These are phyloP conservation scores for Nemotelus nigrinus DNA, from an alignment of 2,888 invertebrate species.

Conservation along the genomic window DNA sequence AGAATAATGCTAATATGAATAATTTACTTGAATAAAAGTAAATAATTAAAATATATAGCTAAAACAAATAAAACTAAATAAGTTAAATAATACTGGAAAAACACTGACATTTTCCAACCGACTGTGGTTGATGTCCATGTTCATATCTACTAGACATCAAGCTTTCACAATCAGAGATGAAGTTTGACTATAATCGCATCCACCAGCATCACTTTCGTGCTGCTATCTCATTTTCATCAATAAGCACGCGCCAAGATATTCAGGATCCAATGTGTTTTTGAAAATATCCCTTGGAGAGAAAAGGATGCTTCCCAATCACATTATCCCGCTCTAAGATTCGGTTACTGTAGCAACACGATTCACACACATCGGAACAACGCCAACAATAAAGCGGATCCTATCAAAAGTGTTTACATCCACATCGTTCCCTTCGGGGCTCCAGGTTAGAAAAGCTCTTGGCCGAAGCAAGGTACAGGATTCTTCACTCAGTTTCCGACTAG, in stretches of 20 bases:
- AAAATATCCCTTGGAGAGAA: constrained; percentile 13
- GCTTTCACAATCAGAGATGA: background rate
- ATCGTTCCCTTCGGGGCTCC: background rate
- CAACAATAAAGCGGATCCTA: background rate
- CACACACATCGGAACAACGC: background rate
- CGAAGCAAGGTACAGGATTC: constrained; percentile 18
- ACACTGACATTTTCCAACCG: too few species aligned
- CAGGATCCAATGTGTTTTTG: constrained; percentile 27
- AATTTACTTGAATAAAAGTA: too few species aligned
- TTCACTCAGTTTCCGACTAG: constrained; percentile 19
- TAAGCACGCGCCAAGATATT: constrained; percentile 28
- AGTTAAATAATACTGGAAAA: too few species aligned
- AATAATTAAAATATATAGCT: too few species aligned
- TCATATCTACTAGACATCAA: background rate
- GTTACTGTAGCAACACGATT: constrained; percentile 32
- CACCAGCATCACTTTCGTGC: constrained; percentile 5
- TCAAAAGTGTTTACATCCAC: constrained; percentile 8
- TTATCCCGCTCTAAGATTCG: constrained; percentile 8
- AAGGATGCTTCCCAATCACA: constrained; percentile 4
- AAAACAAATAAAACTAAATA: too few species aligned
- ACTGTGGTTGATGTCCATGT: too few species aligned
- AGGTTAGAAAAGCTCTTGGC: constrained; percentile 16
- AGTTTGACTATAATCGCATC: constrained; percentile 3
- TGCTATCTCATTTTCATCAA: background rate
- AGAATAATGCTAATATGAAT: too few species aligned